Evolutionary conservation across 2,797 vertebrate species (phyloP).

Genomic region (Megaceryle alcyon): DNA sequence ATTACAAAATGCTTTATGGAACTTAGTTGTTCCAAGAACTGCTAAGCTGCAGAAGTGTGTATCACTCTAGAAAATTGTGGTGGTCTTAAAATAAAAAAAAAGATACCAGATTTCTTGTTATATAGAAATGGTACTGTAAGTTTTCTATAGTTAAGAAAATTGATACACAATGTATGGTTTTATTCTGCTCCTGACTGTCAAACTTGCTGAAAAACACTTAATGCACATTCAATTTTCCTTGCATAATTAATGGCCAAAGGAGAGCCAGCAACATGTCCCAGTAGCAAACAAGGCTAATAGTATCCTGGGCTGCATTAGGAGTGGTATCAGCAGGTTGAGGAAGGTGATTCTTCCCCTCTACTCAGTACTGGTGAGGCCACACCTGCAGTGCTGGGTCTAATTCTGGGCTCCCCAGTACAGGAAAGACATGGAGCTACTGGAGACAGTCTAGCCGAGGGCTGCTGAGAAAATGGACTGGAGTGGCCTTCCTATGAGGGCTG

Average conservation of each 20-base stretch:
- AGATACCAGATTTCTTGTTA: background rate
- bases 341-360: background rate
- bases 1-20: background rate
- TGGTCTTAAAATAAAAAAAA: background rate
- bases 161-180: background rate
- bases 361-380: background rate
- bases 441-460: background rate
- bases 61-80: background rate
- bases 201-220: background rate
- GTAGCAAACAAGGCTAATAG: background rate
- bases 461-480: background rate
- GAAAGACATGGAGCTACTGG: background rate
- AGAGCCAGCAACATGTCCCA: background rate
- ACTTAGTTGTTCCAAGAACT: background rate
- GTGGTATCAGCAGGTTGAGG: background rate
- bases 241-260: background rate
- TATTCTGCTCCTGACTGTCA: background rate
- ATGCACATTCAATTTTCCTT: background rate
- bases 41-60: background rate
- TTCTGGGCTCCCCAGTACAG: background rate
- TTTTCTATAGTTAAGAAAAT: background rate
- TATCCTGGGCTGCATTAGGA: background rate
- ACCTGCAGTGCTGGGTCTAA: background rate
- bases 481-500: rapidly evolving
- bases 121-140: background rate